Conservation (phyloP, 2,797 vertebrate species). For the Myotis vivesi region DNA sequence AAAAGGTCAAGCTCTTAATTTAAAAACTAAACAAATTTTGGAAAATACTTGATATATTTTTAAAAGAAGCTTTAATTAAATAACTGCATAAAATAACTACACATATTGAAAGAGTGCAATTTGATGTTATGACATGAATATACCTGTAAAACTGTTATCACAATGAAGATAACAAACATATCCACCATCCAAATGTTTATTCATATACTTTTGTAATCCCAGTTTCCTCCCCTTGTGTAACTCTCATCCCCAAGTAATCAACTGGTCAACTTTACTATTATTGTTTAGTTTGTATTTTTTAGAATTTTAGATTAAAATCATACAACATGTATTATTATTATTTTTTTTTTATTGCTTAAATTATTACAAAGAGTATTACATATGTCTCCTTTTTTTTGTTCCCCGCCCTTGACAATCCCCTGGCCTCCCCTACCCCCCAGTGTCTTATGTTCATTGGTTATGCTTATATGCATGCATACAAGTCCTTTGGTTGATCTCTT, state of each 20-base stretch:
- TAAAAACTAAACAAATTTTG: background rate
- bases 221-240: background rate
- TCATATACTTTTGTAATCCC: background rate
- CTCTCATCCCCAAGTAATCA: background rate
- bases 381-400: no score
- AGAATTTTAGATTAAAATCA: conserved; percentile 6
- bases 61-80: background rate
- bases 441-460: no score
- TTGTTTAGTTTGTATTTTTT: background rate
- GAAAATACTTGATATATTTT: background rate
- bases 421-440: no score
- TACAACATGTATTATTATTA: background rate
- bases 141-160: background rate
- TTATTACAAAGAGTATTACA: no score
- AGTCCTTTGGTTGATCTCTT: no score
- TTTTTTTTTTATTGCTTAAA: no score
- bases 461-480: no score
- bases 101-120: background rate
- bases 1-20: background rate
- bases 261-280: background rate
- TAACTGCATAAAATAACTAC: background rate
- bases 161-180: background rate
- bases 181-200: background rate
- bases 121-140: background rate
- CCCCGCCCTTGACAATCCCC: no score